Base-by-base conservation (phyloP, 2,797 vertebrate species). In the Lutra lutra region DNA sequence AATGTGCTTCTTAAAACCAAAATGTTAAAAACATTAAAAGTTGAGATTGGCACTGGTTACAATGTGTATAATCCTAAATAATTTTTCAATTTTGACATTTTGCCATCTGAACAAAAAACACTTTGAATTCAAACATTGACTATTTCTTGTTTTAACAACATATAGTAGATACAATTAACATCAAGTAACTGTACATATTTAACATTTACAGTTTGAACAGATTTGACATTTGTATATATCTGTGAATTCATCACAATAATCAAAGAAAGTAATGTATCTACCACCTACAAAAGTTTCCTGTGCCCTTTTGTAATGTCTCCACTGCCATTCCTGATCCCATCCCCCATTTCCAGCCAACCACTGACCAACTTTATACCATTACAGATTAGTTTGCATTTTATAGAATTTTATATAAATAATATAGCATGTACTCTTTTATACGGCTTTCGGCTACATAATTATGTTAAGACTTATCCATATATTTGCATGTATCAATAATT, bases 41-140 rank as follows among this genome's bases (percentile, higher is more conserved):
- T 64, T 77, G 86, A 91, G 56, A 86, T 5, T 79, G 9, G 14
- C 46, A 56, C n/a, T 77, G 3, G 4, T 89, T 75, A 54, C 3
- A 64, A 43, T 17, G 2, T 75, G 60, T 25, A 51, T 38, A 64
- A 84, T 38, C 1, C 13, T 70, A 84, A 89, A 64, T 18, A 66
- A 38, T 54, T 29, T 93, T 86, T 94, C 54, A 66, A 78, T 0
- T 56, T 90, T 89, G 62, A 66, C 25, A 38, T 92, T 86, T 75
- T 17, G 54, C 40, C 9, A 62, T 66, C 7, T 62, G 13, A 82
- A 18, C 6, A 91, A 86, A 87, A 86, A 92, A 72, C 73, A 0
- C 70, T 92, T 92, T 93, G 86, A 91, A 86, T 94, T 73, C 2
- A 77, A 92, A 73, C 17, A 58, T 8, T 51, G 7, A 21, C 83